Conservation (phyloP, 2,888 invertebrate species). For the Idaea straminata region DNA sequence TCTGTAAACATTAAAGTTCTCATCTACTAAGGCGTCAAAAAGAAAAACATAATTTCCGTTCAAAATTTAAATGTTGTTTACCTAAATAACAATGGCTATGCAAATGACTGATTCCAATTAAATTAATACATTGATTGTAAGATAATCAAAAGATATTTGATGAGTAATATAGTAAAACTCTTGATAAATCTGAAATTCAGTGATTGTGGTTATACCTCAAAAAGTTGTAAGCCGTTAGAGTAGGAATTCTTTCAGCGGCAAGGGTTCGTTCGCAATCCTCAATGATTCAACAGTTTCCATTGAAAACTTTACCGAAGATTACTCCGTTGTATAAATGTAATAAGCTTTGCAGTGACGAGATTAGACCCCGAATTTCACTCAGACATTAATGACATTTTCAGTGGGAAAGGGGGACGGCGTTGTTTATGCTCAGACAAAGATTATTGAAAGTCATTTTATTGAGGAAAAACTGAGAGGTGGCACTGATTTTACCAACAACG, state of each 20-base stretch:
- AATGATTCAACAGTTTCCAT: slow-evolving; percentile 77
- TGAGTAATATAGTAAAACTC: neutral
- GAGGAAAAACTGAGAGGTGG: slow-evolving; percentile 51
- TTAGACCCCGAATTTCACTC: slow-evolving; percentile 78
- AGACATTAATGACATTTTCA: slow-evolving; percentile 80
- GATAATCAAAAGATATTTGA: neutral
- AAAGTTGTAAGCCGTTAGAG: slow-evolving; percentile 7
- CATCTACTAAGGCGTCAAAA: neutral
- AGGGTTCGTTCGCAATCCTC: slow-evolving; percentile 76
- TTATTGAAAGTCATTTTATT: slow-evolving; percentile 76
- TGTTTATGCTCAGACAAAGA: slow-evolving; percentile 72
- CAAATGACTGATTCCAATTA: neutral
- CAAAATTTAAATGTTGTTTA: neutral
- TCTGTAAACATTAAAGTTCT: neutral
- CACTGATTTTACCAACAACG: slow-evolving; percentile 31
- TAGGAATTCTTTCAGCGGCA: slow-evolving; percentile 65
- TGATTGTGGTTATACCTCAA: neutral
- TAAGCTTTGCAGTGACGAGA: slow-evolving; percentile 79
- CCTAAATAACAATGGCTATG: neutral
- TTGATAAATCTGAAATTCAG: neutral
- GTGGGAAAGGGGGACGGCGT: slow-evolving; percentile 60
- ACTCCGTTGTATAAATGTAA: slow-evolving; percentile 79
- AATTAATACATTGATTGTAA: neutral
- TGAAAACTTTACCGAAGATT: slow-evolving; percentile 79
- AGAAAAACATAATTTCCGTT: neutral